Conservation (phyloP, 2,113 vertebrate genomes). For the Percina caprodes region DNA sequence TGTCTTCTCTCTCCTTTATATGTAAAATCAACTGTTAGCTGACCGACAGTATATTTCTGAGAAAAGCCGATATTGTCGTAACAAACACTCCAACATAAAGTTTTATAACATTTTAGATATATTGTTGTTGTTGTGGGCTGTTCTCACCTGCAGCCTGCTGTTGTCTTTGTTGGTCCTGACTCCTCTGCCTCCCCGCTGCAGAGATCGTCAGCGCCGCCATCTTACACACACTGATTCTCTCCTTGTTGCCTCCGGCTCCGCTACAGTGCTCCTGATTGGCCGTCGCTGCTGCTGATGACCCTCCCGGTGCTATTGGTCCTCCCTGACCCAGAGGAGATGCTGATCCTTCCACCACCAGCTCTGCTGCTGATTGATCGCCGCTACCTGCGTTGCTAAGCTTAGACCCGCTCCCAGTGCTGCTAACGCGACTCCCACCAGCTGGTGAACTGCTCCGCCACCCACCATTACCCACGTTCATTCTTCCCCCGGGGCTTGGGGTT, state of each 20-base stretch:
- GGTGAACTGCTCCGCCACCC: conserved; percentile 18
- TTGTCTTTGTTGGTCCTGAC: conserved; percentile 27
- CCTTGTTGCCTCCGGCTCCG: conserved; percentile 34
- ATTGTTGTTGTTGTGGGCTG: background rate
- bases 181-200: conserved; percentile 53
- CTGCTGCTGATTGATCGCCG: conserved; percentile 19
- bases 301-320: conserved; percentile 19
- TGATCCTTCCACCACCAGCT: background rate
- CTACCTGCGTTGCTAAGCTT: background rate
- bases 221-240: conserved; percentile 72
- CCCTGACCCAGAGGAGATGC: conserved; percentile 15
- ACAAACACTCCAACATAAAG: too few species aligned
- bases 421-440: background rate
- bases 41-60: too few species aligned
- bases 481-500: conserved; percentile 16
- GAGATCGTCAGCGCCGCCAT: conserved; percentile 66
- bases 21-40: too few species aligned
- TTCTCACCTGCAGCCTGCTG: conserved; percentile 36
- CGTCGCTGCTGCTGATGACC: conserved; percentile 61
- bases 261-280: conserved; percentile 51
- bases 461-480: background rate
- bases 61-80: too few species aligned
- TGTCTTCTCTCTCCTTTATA: too few species aligned
- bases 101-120: background rate
- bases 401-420: conserved; percentile 11